These are phyloP conservation scores for Phthorimaea operculella DNA, from an alignment of 1,140 invertebrate genomes.

Conservation along the genomic window DNA sequence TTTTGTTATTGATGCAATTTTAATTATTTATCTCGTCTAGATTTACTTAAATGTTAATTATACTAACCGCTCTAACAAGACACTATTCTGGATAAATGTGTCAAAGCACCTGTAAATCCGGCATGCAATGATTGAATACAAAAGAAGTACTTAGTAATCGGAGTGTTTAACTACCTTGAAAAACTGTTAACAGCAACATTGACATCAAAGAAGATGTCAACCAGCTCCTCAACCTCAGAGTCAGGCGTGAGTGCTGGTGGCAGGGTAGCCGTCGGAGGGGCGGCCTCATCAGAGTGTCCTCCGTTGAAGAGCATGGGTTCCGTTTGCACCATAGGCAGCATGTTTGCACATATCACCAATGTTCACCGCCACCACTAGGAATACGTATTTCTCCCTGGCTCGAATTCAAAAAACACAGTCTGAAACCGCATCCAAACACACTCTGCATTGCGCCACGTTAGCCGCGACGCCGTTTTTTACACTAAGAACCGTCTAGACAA, in stretches of 20 bases:
- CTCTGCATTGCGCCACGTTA: constrained; percentile 64
- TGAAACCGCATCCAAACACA: constrained; percentile 57
- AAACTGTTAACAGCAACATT: constrained; percentile 52
- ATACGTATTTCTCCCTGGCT: constrained; percentile 34
- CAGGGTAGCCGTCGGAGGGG: constrained; percentile 40
- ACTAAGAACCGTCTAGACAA: constrained; percentile 25
- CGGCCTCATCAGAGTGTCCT: constrained; percentile 42
- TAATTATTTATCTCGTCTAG: too few species aligned
- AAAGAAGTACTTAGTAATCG: too few species aligned
- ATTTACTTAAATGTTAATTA: too few species aligned
- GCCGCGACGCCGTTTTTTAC: constrained; percentile 45
- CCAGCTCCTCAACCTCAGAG: constrained; percentile 54
- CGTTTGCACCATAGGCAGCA: constrained; percentile 60
- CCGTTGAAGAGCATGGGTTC: constrained; percentile 54
- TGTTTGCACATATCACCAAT: constrained; percentile 42
- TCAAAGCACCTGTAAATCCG: too few species aligned
- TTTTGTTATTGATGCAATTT: constrained; percentile 15
- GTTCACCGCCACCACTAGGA: constrained; percentile 37
- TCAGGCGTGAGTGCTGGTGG: constrained; percentile 52
- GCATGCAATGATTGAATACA: too few species aligned
- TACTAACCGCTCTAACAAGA: too few species aligned
- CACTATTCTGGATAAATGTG: too few species aligned
- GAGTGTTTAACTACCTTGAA: constrained; percentile 40
- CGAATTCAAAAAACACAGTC: constrained; percentile 45
- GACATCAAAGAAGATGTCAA: constrained; percentile 61